Base-by-base conservation (phyloP, 2,797 vertebrate genomes). In the Bufotes viridis region DNA sequence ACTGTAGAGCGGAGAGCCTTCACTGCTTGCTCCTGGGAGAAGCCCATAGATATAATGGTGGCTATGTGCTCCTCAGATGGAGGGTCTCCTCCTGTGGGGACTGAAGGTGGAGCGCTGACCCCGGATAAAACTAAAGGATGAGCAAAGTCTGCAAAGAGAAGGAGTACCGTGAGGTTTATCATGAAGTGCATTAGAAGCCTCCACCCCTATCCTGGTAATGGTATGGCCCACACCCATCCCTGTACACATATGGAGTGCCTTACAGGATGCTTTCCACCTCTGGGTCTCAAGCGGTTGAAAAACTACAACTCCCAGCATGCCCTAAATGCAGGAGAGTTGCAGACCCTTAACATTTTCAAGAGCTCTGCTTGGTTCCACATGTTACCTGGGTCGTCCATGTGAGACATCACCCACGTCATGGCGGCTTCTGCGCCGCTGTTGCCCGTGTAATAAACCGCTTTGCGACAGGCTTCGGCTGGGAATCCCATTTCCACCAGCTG, bases 321-420 rank as follows among this genome's bases (percentile, higher is more conserved):
- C 42, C 5, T 42, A 42, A 42, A 2, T 42, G 42, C 5, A 42
- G 42, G 42, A 0, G 42, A 42, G 3, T 42, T 42, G 34, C 34
- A 42, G 34, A 42, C 42, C 42, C 42, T 0, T 34, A 34, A 42
- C 42, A 42, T 42, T 42, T 42, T 42, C 42, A 42, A 42, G 6
- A 42, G 42, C 42, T 42, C 42, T 42, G 42, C 42, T 42, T 42
- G 18, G 29, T 7, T 55, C 22, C 9, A 18, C 15, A 22, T 13
- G 93, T 18, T 95, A 99, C 98, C 98, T 95, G 98, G 96, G 94
- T 99, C 98, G 0, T 99, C 98, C 97, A 99, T 99, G 89, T 99
- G 98, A 2, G 97, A 95, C 98, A 99, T 99, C 91, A 98, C 97
- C 98, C 98, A 99, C 91, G 98, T 99, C 97, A 98, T 99, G 93